Base-by-base conservation (phyloP, 2,113 vertebrate species). In the Corydoras sp. region DNA sequence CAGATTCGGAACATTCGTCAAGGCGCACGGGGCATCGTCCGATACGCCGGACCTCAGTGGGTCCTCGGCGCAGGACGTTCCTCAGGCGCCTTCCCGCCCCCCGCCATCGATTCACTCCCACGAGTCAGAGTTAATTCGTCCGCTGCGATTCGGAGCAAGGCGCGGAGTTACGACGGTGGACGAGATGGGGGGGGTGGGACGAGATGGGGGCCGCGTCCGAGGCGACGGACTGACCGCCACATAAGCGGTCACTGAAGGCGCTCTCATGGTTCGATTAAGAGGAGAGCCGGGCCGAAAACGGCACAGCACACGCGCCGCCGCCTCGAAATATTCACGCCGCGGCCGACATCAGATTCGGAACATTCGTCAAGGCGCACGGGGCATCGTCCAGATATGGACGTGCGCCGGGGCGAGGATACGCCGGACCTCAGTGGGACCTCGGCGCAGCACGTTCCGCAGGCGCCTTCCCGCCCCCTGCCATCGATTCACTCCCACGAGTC, bases 41-140 rank as follows among this genome's bases (percentile, higher is more conserved):
- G 18, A 56, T 10, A 59, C 56, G n/a, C 32, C 4, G 50, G 60
- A 63, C 35, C 29, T 31, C 10, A 64, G 59, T 24, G 18, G 18
- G 18, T 1, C 18, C 18, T 24, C 9, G 29, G 62, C 15, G 18
- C 68, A 32, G 62, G 18, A 59, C 18, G 18, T 24, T 24, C 18
- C 18, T 1, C 18, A 24, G 18, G 18, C 18, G 2, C 18, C 18
- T 32, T 55, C 69, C 43, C 30, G 48, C 56, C 29, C 58, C 62
- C 73, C 76, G 69, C 65, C 69, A 73, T 66, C 15, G 69, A 76
- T 78, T 75, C 59, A 5, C 53, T 58, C 54, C 30, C 72, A 53
- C 73, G 72, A 72, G 77, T 79, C 77, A 72, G 58, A 76, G 61
- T 24, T 69, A 65, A 79, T 79, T 68, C 69, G 71, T 79, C 48